These are phyloP conservation scores for Nomia melanderi DNA, from an alignment of 1,140 invertebrate species.

Conservation along the genomic window DNA sequence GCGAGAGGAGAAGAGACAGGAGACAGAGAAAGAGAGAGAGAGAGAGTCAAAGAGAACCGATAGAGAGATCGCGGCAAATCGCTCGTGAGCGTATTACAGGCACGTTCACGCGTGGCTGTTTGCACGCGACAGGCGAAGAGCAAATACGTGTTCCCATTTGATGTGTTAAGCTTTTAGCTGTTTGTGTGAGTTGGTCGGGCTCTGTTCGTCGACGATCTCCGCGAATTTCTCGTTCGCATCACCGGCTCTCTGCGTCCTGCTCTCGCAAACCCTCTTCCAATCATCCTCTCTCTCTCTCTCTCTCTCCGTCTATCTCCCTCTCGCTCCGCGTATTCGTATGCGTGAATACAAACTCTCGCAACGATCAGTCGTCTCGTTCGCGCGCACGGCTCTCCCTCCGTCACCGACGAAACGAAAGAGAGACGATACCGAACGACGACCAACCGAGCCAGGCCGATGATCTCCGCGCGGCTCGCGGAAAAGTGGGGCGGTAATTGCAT, in stretches of 20 bases:
- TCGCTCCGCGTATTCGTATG: no score
- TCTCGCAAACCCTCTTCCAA: no score
- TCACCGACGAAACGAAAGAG: conserved; percentile 12
- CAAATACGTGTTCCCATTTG: conserved; percentile 70
- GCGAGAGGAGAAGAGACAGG: no score
- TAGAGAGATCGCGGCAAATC: conserved; percentile 42
- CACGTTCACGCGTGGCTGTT: conserved; percentile 55
- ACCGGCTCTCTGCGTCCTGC: not conserved
- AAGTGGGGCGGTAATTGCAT: conserved; percentile 63
- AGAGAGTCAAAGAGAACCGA: not conserved
- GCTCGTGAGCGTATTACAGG: conserved; percentile 49
- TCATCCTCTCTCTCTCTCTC: no score
- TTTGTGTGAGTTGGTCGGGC: conserved; percentile 27
- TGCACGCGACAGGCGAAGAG: conserved; percentile 65
- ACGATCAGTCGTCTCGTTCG: not conserved
- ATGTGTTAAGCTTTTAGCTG: conserved; percentile 57
- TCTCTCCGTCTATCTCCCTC: no score
- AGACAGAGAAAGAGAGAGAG: no score
- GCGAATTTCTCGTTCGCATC: conserved; percentile 13
- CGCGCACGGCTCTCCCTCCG: not conserved
- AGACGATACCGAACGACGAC: conserved; percentile 11
- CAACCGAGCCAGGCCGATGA: conserved; percentile 40
- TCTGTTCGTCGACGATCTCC: not conserved
- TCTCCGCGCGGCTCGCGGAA: conserved; percentile 30
- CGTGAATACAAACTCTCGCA: no score